Evolutionary conservation across 2,888 invertebrate species (phyloP).

Genomic region (Cybosia mesomella): DNA sequence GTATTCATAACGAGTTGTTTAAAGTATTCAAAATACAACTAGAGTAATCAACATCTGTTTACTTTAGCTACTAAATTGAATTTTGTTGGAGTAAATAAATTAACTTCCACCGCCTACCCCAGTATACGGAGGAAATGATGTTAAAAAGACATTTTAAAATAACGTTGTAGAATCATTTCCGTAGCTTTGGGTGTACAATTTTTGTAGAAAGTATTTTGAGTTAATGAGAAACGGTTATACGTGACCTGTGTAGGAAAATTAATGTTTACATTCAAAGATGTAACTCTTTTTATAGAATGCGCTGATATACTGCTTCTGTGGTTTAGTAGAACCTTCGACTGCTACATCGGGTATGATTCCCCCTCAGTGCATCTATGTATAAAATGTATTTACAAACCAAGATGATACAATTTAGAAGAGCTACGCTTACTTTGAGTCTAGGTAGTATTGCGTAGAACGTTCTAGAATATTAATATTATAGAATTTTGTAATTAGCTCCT

Average conservation of each 20-base stretch:
- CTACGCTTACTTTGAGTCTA: too few relatives aligned
- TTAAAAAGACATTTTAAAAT: conserved; percentile 56
- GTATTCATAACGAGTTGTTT: conserved; percentile 34
- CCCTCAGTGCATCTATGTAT: too few relatives aligned
- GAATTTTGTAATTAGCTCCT: too few relatives aligned
- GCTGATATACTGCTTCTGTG: neutral
- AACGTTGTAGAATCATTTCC: conserved; percentile 41
- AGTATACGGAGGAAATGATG: conserved; percentile 55
- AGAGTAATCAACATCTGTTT: conserved; percentile 44
- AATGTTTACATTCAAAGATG: too few relatives aligned
- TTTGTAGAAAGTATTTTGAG: conserved; percentile 11
- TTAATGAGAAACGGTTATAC: conserved; percentile 7
- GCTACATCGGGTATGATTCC: too few relatives aligned
- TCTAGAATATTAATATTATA: too few relatives aligned
- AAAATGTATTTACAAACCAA: too few relatives aligned
- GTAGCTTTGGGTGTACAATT: conserved; percentile 21
- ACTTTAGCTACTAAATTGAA: conserved; percentile 49
- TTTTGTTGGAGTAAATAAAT: conserved; percentile 62
- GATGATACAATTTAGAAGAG: too few relatives aligned
- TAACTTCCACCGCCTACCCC: conserved; percentile 50
- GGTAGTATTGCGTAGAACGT: too few relatives aligned
- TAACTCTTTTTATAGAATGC: too few relatives aligned
- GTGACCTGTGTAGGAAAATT: conserved; percentile 14
- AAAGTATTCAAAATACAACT: conserved; percentile 39
- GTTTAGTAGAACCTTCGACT: neutral